Evolutionary conservation across 2,888 invertebrate genomes (phyloP), one percentile per base, ranked within the genome.

Genomic region (Archaeoteleia sp.): DNA sequence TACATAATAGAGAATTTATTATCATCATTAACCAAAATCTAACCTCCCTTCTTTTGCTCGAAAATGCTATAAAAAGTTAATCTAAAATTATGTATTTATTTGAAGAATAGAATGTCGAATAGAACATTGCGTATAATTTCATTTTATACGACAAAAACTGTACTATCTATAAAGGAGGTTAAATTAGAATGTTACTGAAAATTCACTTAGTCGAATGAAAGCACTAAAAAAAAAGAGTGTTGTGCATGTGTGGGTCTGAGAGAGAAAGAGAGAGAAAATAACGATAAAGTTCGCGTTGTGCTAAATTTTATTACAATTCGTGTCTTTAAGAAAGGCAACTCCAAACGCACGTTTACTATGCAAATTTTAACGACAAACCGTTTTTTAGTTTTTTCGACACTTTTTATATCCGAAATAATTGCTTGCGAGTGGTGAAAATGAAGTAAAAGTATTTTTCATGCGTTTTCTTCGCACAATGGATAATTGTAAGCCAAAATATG

Each of bases 331-430:
- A 46, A 57, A 57, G 46, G 23, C 46, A 13, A 23, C 9, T 23
- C n/a, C 9, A 8, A 39, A 55, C 20, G 15, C 39, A 46, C 42
- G 13, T 29, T 46, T 20, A 57, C 7, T 29, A 32, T 5, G 23
- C 7, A 2, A 30, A 45, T 10, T 9, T 55, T 57, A 30, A 13
- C 39, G 46, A 14, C 23, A 45, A 8, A 23, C 43, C 45, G 9
- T 35, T 57, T 57, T 57, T 57, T 57, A 40, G 23, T 37, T 46
- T 57, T 57, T 39, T n/a, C 46, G 43, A 37, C n/a, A 39, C 12
- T 15, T 55, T 57, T 57, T 57, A 46, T 57, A 46, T 29, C 35
- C 25, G 30, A 57, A 34, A 20, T 13, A 17, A 27, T 29, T 55
- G 14, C 10, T 20, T 45, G 34, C 23, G 23, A 23, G 4, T 4